Evolutionary conservation across 1,140 invertebrate species (phyloP), one percentile per base, ranked within the genome.

Genomic region (Drosophila nannoptera): DNA sequence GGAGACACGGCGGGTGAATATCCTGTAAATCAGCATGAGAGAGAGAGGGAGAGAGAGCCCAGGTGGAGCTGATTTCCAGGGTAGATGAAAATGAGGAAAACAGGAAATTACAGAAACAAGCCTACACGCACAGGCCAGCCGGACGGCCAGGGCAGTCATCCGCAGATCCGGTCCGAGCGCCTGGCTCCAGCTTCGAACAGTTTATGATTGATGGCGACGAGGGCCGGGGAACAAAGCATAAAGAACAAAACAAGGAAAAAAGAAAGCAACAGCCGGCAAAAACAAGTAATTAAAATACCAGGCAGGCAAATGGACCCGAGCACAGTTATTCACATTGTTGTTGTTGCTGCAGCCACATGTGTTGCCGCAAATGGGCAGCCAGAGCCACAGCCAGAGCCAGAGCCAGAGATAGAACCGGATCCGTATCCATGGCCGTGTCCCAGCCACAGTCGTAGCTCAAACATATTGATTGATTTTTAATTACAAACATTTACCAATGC

Each of bases 401-500:
- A 4, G 48, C 11, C 4, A 0, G n/a, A 49, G 11, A 12, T 8
- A 8, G n/a, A 4, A 31, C 11, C 4, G 0, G n/a, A 49, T 5
- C 29, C 43, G 29, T 42, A 50, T 61, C 67, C 67, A 32, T 14
- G 3, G 40, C 31, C 48, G 4, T 33, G 6, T 11, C 31, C 29
- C 32, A 43, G 67, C 67, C 67, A 42, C 59, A 60, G 70, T 64
- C 63, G 61, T 63, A 48, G 64, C 63, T 22, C 67, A 67, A 86
- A 66, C 68, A 77, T 77, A 86, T 86, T 86, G 81, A 86, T 86
- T 86, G 81, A 86, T 86, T 86, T 86, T 86, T 86, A 86, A 86
- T 86, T 81, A 84, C 80, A 74, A 83, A 82, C 80, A 80, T 80
- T 78, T 82, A 84, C 76, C 71, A 66, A 70, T 43, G 69, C 49